phyloP scores from a whole-genome alignment of 2,113 vertebrate species.

The Dromiciops gliroides region DNA sequence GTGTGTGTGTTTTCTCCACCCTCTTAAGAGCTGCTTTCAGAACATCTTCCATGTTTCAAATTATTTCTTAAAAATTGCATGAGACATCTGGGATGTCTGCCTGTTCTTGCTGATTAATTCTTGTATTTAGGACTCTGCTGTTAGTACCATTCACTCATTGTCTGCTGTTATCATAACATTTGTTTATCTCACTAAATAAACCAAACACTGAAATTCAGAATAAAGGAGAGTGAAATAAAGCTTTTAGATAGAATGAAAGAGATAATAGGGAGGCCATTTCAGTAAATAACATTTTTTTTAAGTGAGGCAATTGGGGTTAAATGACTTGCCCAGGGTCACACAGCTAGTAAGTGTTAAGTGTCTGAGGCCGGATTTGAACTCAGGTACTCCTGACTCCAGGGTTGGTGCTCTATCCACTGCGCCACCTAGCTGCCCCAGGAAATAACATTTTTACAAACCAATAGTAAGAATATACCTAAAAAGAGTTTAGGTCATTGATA shows the following conservation, averaged over 20 bases:
- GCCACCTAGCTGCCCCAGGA: no score
- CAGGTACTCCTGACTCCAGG: no score
- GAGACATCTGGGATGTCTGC: slow-evolving; percentile 79
- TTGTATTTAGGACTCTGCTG: slow-evolving; percentile 78
- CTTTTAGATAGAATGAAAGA: slow-evolving; percentile 62
- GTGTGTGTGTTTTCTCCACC: slow-evolving; percentile 21
- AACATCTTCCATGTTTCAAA: slow-evolving; percentile 77
- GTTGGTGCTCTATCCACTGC: no score
- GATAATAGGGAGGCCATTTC: slow-evolving; percentile 62
- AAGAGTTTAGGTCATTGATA: slow-evolving; percentile 74
- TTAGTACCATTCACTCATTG: slow-evolving; percentile 80
- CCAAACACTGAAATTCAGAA: slow-evolving; percentile 80
- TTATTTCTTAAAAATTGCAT: slow-evolving; percentile 80
- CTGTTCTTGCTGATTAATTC: slow-evolving; percentile 82
- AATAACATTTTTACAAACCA: slow-evolving; percentile 69
- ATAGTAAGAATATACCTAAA: slow-evolving; percentile 62
- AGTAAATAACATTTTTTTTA: slow-evolving; percentile 57
- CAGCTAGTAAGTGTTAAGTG: no score
- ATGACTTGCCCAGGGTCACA: no score
- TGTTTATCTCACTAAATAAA: slow-evolving; percentile 82
- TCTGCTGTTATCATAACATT: slow-evolving; percentile 81
- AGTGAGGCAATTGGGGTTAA: no score
- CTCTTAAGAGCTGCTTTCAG: slow-evolving; percentile 64
- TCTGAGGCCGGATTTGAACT: no score
- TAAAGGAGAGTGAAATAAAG: slow-evolving; percentile 62